phyloP scores from a whole-genome alignment of 2,888 invertebrate genomes.

The Ochlodes sylvanus region DNA sequence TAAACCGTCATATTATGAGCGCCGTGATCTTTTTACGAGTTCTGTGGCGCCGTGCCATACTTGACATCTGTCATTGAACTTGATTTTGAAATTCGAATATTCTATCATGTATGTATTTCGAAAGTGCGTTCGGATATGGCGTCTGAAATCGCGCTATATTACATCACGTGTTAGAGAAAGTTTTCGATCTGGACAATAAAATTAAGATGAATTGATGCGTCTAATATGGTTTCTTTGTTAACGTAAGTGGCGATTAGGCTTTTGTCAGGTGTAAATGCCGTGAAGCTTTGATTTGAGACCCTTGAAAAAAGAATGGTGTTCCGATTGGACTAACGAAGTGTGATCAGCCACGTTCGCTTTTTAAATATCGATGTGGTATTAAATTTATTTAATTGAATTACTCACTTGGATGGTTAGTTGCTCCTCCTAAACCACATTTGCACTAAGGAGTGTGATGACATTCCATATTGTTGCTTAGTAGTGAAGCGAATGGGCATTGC shows the following conservation, averaged over 20 bases:
- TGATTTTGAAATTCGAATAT: slow-evolving; percentile 56
- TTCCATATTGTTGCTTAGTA: too few relatives aligned
- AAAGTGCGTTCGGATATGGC: slow-evolving; percentile 37
- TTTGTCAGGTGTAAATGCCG: slow-evolving; percentile 50
- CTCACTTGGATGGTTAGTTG: too few relatives aligned
- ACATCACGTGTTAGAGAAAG: slow-evolving; percentile 34
- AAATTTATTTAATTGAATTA: background rate
- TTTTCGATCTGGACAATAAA: slow-evolving; percentile 46
- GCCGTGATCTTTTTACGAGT: slow-evolving; percentile 6
- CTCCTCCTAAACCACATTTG: too few relatives aligned
- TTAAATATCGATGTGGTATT: background rate
- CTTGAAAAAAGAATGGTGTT: slow-evolving; percentile 24
- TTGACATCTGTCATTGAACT: slow-evolving; percentile 63
- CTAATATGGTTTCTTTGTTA: slow-evolving; percentile 57
- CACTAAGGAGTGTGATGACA: too few relatives aligned
- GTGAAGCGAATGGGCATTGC: too few relatives aligned
- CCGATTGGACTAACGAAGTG: slow-evolving; percentile 17
- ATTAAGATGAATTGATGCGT: slow-evolving; percentile 61
- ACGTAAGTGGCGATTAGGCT: slow-evolving; percentile 50
- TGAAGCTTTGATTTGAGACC: slow-evolving; percentile 34
- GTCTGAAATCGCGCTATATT: slow-evolving; percentile 42
- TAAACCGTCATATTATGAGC: background rate
- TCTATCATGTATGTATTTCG: slow-evolving; percentile 39
- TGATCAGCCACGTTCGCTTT: background rate
- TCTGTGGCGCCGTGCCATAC: slow-evolving; percentile 31